These are phyloP conservation scores for Sphaerodactylus townsendi DNA, from an alignment of 2,113 vertebrate genomes.

Conservation along the genomic window DNA sequence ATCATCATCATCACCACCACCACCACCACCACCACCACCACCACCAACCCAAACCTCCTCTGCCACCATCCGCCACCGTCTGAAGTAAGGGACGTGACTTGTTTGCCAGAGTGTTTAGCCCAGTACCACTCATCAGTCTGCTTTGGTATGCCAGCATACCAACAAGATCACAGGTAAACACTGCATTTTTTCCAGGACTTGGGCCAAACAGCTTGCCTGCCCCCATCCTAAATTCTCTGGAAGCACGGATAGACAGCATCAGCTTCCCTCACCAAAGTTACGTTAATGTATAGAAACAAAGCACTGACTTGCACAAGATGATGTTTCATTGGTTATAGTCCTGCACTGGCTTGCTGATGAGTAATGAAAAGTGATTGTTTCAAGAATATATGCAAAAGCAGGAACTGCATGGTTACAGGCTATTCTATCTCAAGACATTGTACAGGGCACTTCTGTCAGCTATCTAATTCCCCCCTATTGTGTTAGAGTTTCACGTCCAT, in stretches of 20 bases:
- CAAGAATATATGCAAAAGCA: not conserved
- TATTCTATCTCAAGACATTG: not conserved
- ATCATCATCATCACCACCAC: too few species aligned
- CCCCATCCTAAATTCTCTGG: not conserved
- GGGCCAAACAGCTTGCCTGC: too few species aligned
- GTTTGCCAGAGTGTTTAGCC: too few species aligned
- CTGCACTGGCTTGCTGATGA: not conserved
- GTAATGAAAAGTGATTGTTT: not conserved
- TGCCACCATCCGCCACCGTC: too few species aligned
- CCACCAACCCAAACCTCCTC: too few species aligned
- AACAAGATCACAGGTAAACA: too few species aligned
- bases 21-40: too few species aligned
- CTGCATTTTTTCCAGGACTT: too few species aligned
- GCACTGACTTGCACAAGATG: not conserved
- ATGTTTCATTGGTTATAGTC: accelerated
- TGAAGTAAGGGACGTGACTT: too few species aligned
- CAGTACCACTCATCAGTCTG: too few species aligned
- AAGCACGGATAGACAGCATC: not conserved
- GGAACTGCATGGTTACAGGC: not conserved
- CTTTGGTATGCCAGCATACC: too few species aligned
- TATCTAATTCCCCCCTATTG: not conserved
- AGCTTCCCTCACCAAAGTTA: not conserved
- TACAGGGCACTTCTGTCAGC: not conserved
- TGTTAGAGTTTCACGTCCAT: not conserved
- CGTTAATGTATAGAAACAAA: slow-evolving; percentile 5